Conservation (phyloP, 1,140 invertebrate species). For the Apis mellifera region DNA sequence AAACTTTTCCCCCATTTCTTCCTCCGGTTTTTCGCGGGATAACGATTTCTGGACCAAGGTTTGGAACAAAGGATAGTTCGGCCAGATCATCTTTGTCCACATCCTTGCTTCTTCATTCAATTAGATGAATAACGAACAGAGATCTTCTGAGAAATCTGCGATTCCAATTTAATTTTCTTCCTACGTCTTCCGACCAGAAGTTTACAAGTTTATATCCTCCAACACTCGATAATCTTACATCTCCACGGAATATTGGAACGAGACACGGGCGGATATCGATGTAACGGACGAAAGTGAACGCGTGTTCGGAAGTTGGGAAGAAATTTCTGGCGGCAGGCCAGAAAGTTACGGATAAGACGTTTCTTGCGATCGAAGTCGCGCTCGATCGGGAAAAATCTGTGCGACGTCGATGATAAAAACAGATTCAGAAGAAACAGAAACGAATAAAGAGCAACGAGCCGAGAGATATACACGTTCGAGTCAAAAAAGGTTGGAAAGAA, state of each 20-base stretch:
- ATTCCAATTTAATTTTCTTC: not conserved
- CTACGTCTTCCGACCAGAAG: not conserved
- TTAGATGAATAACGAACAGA: not conserved
- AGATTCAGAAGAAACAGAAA: too few relatives aligned
- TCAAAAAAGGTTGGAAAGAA: not conserved
- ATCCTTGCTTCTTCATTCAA: not conserved
- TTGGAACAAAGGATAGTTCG: not conserved
- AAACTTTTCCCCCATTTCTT: not conserved
- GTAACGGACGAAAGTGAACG: constrained; percentile 43
- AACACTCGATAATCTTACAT: not conserved
- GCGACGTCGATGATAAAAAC: not conserved
- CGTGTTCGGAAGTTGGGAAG: constrained; percentile 36
- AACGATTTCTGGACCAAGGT: not conserved
- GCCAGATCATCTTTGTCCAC: not conserved
- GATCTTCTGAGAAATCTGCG: not conserved
- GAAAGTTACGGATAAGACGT: constrained; percentile 16
- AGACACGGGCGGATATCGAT: not conserved
- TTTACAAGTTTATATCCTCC: not conserved
- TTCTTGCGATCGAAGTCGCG: constrained; percentile 22
- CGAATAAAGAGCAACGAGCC: too few relatives aligned
- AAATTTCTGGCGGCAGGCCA: constrained; percentile 33
- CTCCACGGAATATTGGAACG: not conserved
- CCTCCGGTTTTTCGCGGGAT: not conserved
- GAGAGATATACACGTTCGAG: not conserved
- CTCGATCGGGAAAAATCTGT: not conserved